Evolutionary conservation across 2,113 vertebrate genomes (phyloP).

Genomic region (Dromaius novaehollandiae): DNA sequence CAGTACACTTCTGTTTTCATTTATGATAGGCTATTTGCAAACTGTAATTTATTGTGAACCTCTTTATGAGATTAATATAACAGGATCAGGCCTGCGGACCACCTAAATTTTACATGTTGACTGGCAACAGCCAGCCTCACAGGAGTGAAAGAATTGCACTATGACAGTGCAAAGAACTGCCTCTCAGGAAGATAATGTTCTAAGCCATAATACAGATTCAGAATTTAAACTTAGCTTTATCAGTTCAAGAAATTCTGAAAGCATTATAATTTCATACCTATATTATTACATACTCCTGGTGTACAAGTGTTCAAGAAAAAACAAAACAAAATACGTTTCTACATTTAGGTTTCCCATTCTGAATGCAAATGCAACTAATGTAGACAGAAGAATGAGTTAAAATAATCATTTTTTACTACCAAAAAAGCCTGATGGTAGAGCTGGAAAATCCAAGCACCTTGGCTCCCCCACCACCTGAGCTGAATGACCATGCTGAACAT

Average conservation of each 20-base stretch:
- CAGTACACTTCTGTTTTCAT: constrained; percentile 45
- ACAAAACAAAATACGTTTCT: no score
- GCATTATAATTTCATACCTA: neutral
- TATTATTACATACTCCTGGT: neutral
- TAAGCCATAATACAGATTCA: neutral
- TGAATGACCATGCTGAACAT: neutral
- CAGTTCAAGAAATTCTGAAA: neutral
- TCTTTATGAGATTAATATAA: constrained; percentile 53
- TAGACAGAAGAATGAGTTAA: neutral
- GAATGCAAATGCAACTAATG: neutral
- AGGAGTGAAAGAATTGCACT: neutral
- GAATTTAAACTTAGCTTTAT: neutral
- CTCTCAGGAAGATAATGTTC: neutral
- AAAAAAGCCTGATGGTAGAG: neutral
- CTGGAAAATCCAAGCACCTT: neutral
- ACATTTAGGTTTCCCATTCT: neutral
- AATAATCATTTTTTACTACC: neutral
- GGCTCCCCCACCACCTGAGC: neutral
- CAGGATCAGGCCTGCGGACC: constrained; percentile 43
- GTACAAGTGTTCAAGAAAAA: neutral
- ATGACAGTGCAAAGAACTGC: neutral
- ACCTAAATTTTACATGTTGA: neutral
- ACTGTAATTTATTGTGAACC: constrained; percentile 52
- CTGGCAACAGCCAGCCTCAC: neutral
- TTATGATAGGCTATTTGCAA: constrained; percentile 64